Conservation (phyloP, 2,888 invertebrate species). For the Myopa testacea region DNA sequence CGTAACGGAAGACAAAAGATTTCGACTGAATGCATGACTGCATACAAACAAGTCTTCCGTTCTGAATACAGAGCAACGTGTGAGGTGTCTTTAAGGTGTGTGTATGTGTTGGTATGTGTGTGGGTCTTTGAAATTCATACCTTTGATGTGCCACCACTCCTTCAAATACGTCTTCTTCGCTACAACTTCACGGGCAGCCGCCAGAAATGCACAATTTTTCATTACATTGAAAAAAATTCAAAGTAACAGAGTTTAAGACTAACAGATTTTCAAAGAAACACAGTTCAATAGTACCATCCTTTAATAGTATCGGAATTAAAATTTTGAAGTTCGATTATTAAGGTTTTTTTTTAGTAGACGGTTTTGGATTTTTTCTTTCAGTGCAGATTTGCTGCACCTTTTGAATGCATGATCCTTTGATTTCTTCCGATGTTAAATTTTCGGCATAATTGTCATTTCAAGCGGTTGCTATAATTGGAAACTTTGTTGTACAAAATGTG, state of each 20-base stretch:
- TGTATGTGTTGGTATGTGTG: not conserved
- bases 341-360: not conserved
- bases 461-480: not conserved
- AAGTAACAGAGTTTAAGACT: too few relatives aligned
- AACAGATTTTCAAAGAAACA: too few relatives aligned
- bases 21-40: slow-evolving; percentile 7
- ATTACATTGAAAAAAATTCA: too few relatives aligned
- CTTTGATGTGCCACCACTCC: too few relatives aligned
- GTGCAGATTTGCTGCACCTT: not conserved
- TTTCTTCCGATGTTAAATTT: too few relatives aligned
- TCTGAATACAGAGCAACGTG: not conserved
- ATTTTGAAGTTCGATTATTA: not conserved
- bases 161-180: too few relatives aligned
- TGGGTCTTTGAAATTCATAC: not conserved
- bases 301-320: not conserved
- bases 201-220: too few relatives aligned
- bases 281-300: too few relatives aligned
- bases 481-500: not conserved
- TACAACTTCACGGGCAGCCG: too few relatives aligned
- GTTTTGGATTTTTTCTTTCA: not conserved
- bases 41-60: not conserved
- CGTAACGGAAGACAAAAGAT: not conserved
- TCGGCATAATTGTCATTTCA: not conserved
- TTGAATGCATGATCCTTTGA: too few relatives aligned
- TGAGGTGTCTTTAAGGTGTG: not conserved